Evolutionary conservation across 2,888 invertebrate species (phyloP).

Genomic region (Autographa pulchrina): DNA sequence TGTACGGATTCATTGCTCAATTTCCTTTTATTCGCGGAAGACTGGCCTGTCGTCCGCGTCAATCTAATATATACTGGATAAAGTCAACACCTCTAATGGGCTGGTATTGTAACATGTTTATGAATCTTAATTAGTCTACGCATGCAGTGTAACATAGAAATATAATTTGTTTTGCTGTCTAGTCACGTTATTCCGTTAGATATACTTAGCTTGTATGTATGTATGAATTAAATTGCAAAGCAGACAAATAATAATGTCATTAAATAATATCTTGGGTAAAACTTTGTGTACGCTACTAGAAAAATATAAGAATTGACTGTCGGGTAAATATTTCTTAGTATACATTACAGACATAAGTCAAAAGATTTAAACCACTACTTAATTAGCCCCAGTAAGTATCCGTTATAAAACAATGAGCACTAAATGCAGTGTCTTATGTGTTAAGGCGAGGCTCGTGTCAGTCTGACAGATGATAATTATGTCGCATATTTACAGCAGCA

Average conservation of each 20-base stretch:
- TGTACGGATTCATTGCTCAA: too few relatives aligned
- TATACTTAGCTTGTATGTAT: background rate
- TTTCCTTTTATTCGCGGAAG: too few relatives aligned
- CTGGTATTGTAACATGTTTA: background rate
- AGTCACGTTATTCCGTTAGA: slow-evolving; percentile 1
- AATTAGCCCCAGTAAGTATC: background rate
- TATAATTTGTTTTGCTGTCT: background rate
- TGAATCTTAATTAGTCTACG: background rate
- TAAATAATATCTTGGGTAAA: background rate
- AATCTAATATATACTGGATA: background rate
- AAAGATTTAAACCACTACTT: background rate
- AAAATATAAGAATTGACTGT: too few relatives aligned
- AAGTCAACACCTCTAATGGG: background rate
- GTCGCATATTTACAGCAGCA: slow-evolving; percentile 11
- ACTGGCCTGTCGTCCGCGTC: background rate
- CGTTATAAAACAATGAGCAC: background rate
- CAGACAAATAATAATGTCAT: background rate
- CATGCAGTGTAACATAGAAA: background rate
- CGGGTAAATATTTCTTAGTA: too few relatives aligned
- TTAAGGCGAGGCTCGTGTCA: background rate
- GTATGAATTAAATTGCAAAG: background rate
- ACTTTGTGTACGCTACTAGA: too few relatives aligned
- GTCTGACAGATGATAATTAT: slow-evolving; percentile 4
- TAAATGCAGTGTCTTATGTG: background rate
- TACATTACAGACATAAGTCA: too few relatives aligned